phyloP scores from a whole-genome alignment of 2,888 invertebrate species.

The Drosophila crucigera region DNA sequence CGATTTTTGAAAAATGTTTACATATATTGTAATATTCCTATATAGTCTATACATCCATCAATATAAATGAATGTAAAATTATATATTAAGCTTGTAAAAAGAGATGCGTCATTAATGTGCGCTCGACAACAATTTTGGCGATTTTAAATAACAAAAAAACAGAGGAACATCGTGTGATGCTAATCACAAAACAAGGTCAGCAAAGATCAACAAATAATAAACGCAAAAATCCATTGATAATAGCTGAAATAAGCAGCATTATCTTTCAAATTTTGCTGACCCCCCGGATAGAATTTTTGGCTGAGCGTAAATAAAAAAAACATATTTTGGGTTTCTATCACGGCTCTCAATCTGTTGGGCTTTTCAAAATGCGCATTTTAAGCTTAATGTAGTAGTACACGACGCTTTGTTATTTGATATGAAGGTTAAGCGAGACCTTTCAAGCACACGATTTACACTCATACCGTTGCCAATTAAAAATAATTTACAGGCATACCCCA shows the following conservation, averaged over 20 bases:
- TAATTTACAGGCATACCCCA: constrained; percentile 18
- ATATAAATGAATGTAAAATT: neutral
- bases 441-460: constrained; percentile 27
- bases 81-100: constrained; percentile 1
- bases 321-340: neutral
- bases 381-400: constrained; percentile 44
- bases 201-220: constrained; percentile 77
- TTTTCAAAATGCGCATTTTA: neutral
- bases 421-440: constrained; percentile 14
- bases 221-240: constrained; percentile 55
- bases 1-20: neutral
- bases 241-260: constrained; percentile 64
- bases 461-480: neutral
- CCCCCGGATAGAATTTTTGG: constrained; percentile 47
- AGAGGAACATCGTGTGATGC: constrained; percentile 58
- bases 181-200: constrained; percentile 70
- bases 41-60: neutral
- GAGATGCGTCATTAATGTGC: constrained; percentile 19
- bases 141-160: constrained; percentile 48
- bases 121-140: constrained; percentile 35
- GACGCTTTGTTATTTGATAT: constrained; percentile 36
- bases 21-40: neutral
- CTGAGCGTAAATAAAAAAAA: constrained; percentile 13
- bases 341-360: neutral
- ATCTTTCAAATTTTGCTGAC: constrained; percentile 68